A percentile compares a stretch with the other conserved stretches of the same genome.
Evolutionary conservation across 1,140 invertebrate genomes (phyloP).

Genomic region (Tetraneura akinire): DNA sequence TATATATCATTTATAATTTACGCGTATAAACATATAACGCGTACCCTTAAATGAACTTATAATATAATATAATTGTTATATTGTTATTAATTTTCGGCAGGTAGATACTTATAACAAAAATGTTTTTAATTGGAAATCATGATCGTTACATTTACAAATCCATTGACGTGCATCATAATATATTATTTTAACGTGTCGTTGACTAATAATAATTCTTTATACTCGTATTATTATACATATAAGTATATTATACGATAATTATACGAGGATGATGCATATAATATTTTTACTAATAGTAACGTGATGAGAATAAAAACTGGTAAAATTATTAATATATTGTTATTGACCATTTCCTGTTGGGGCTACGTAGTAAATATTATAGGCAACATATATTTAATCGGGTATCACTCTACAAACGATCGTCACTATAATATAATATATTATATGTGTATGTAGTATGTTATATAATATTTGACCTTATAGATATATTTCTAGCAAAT

Average conservation of each 20-base stretch:
- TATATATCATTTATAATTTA: too few species aligned
- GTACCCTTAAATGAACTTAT: too few species aligned
- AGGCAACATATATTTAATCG: background rate
- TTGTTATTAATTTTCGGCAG: too few species aligned
- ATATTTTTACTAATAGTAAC: slow-evolving; percentile 25
- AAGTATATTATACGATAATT: background rate
- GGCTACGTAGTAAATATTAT: background rate
- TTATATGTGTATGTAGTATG: background rate
- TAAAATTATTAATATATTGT: slow-evolving; percentile 17
- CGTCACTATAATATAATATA: background rate
- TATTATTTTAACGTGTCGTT: background rate
- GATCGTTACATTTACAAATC: too few species aligned
- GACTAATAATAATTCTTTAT: too few species aligned
- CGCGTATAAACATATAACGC: too few species aligned
- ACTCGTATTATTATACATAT: too few species aligned
- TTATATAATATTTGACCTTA: background rate
- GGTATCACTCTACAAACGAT: background rate
- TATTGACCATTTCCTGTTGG: slow-evolving; percentile 37
- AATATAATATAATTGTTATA: too few species aligned
- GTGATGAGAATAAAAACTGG: slow-evolving; percentile 17
- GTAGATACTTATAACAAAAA: too few species aligned
- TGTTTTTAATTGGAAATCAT: too few species aligned
- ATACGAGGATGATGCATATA: background rate
- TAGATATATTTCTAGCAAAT: too few species aligned
- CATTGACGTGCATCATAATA: background rate